phyloP scores from a whole-genome alignment of 1,140 invertebrate genomes.

The Drosophila pandora region DNA sequence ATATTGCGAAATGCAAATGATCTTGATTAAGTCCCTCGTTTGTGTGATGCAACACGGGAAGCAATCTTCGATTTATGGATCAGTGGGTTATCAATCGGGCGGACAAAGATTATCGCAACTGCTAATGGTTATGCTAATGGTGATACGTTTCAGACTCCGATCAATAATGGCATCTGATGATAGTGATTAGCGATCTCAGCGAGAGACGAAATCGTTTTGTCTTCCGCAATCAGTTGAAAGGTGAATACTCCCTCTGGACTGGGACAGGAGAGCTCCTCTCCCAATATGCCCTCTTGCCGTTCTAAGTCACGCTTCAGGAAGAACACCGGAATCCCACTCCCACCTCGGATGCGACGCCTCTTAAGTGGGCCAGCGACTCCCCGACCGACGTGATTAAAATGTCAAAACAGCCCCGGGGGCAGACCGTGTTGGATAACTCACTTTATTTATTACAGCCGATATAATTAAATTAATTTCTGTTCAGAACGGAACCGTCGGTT shows the following conservation, averaged over 20 bases:
- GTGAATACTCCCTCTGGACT: neutral
- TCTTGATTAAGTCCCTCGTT: constrained; percentile 14
- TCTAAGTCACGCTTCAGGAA: constrained; percentile 20
- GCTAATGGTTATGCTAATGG: constrained; percentile 8
- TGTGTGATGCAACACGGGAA: constrained; percentile 15
- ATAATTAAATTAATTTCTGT: constrained; percentile 74
- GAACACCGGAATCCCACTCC: constrained; percentile 13
- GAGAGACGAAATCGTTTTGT: neutral
- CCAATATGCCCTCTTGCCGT: neutral
- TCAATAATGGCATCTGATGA: constrained; percentile 3
- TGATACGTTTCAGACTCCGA: neutral
- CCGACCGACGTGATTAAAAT: constrained; percentile 71
- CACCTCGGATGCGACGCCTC: constrained; percentile 32
- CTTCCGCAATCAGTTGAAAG: constrained; percentile 12
- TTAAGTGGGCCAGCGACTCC: constrained; percentile 53
- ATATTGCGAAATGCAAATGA: constrained; percentile 8
- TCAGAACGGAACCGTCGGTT: constrained; percentile 10
- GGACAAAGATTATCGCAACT: neutral
- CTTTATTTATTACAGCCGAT: constrained; percentile 71
- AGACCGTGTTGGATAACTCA: constrained; percentile 54
- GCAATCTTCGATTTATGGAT: constrained; percentile 40
- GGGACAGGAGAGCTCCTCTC: neutral
- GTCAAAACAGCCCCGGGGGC: constrained; percentile 48
- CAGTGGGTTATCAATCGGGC: constrained; percentile 33
- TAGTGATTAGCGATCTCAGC: constrained; percentile 14